Base-by-base conservation (phyloP, 37 sponge, comb jelly and placozoan genomes). In the Tethya wilhelma region DNA sequence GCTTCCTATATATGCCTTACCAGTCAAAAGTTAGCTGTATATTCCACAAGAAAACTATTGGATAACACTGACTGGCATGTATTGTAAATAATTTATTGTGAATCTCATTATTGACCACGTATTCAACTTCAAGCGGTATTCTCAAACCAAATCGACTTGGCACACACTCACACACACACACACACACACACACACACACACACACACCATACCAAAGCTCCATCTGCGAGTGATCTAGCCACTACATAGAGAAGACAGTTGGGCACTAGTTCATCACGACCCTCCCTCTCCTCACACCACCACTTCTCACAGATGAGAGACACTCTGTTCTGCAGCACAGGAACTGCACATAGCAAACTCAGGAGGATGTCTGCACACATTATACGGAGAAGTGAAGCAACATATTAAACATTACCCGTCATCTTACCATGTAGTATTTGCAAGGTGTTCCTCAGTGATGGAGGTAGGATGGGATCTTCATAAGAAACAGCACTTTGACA, bases 231-330 rank as follows among this genome's bases (percentile, higher is more conserved):
- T 5, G 87, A 44, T 33, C 74, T 62, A 28, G 71, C 71, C 14
- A 90, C 59, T 0, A 94, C 59, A 38, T 79, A 94, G 44, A 85
- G 86, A 3, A 94, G 75, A 1, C 65, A 73, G 69, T 90, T 65
- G 26, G 91, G 83, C 3, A 94, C 81, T 2, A 94, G 59, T 14
- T 32, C 64, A 44, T 90, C 91, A 31, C 58, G 69, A 29, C 43
- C 79, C 4, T 40, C 70, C 59, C 75, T 8, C 64, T 86, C 90
- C 32, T 34, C n/a, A 30, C 64, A 37, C 81, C 85, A 88, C 89
- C 93, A 93, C 17, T 58, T 26, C 86, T 93, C 93, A 75, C 80
- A 85, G 66, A 88, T 32, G 36, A 20, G 17, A 44, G 74, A 71
- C 11, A 81, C 77, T 19, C 60, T 43, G 38, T 84, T 80, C 77